A percentile compares a stretch with the other conserved stretches of the same genome.
phyloP scores from a whole-genome alignment of 2,113 vertebrate species.

The Ibidorhyncha struthersii region DNA sequence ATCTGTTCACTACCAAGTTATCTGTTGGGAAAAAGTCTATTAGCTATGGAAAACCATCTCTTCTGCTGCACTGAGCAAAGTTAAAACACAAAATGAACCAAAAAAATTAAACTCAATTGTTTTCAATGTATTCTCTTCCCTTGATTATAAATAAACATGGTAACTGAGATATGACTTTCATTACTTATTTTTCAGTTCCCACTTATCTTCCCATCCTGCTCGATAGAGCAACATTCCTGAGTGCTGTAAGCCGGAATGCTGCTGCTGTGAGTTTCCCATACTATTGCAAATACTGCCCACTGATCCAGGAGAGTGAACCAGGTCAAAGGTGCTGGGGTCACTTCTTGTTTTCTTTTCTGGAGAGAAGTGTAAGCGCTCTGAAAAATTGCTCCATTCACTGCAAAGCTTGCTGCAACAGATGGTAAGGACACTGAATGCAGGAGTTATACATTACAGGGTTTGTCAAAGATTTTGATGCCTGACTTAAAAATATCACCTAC shows the following conservation, averaged over 20 bases:
- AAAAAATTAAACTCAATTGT: background rate
- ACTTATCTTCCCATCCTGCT: background rate
- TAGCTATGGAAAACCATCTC: background rate
- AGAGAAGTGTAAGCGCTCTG: constrained; percentile 14
- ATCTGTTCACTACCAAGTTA: background rate
- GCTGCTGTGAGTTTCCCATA: constrained; percentile 36
- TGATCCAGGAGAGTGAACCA: constrained; percentile 45
- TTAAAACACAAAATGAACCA: background rate
- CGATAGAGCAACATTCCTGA: constrained; percentile 33
- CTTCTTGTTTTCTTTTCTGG: constrained; percentile 39
- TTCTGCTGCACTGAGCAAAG: background rate
- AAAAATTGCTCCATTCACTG: background rate
- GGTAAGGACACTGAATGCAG: background rate
- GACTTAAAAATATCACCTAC: background rate
- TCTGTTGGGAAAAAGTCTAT: background rate
- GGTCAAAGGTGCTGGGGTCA: constrained; percentile 45
- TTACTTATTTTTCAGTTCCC: background rate
- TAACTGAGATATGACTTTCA: background rate
- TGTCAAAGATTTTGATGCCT: background rate
- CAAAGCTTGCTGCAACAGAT: background rate
- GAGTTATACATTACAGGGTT: background rate
- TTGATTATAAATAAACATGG: background rate
- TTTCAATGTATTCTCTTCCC: background rate
- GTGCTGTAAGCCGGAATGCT: constrained; percentile 25
- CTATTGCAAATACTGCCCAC: constrained; percentile 25